Evolutionary conservation across 2,888 invertebrate species (phyloP), one percentile per base, ranked within the genome.

Genomic region (Cephus pygmeus): DNA sequence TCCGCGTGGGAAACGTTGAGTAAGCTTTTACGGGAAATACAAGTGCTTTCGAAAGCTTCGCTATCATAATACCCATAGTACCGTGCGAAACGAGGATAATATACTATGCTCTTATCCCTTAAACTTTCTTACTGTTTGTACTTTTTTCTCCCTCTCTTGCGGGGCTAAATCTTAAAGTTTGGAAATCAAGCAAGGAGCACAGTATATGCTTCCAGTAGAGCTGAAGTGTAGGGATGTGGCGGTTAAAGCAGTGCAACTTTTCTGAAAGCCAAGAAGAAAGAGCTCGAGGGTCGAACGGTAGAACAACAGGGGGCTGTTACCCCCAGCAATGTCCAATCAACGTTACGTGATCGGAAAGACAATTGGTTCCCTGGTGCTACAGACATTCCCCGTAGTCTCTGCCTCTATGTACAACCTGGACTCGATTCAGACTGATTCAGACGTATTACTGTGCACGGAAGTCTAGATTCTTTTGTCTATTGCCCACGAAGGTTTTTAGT

Each of bases 291-390:
- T 71, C 11, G 71, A 71, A 71, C 31, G 71, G 30, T 71, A 33
- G 71, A 71, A 71, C 75, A 68, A 40, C 73, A 75, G 79, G 75
- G 79, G 79, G 73, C 79, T 76, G 80, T 75, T 77, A 81, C 78
- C 77, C 73, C 75, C 80, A 83, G 82, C 76, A 83, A 77, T 78
- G 79, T 81, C 83, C 83, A 84, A 87, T 86, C 84, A 84, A 81
- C 78, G 73, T 78, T 77, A 83, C 85, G 85, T 87, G 87, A 85
- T 83, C 82, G 83, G 82, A 86, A 85, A 85, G 77, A 75, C 74
- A 79, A 80, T 80, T 76, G 68, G 69, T 73, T 77, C 34, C 69
- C 4, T 75, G 36, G 34, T 69, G 75, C 77, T 80, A 69, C 79
- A 75, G 77, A 79, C 35, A 74, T 23, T 78, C 75, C 75, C 56